Evolutionary conservation across 2,113 vertebrate genomes (phyloP), one percentile per base, ranked within the genome.

Genomic region (Lanius ludovicianus): DNA sequence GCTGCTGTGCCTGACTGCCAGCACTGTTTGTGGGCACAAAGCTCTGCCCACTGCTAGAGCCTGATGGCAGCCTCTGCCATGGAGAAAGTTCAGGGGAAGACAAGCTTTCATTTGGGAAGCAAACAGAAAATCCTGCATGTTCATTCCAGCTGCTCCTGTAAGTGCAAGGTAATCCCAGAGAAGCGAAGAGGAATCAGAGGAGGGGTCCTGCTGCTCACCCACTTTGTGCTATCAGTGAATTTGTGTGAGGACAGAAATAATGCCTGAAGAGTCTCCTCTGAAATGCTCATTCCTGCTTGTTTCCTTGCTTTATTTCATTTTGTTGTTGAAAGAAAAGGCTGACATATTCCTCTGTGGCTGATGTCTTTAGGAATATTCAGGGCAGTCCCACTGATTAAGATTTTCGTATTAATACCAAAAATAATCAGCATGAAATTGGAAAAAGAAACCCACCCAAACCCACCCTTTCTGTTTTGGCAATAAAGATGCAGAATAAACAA

Each of bases 391-490:
- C 76, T 94, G 75, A 83, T 96, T 47, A 56, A 69, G 76, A 87
- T 86, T 96, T 90, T 96, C 37, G 6, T 80, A 73, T 94, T 84
- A 86, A 85, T 93, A 73, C 73, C 47, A 49, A 74, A 93, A 76
- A 46, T 91, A 85, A 95, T 93, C 84, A 82, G 49, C 65, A 22
- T 75, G 57, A 89, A 94, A 93, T 71, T 87, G 41, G 27, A 69
- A 31, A 44, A 82, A 84, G n/a, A 23, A 74, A 56, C n/a, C 49
- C 76, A 53, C 23, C 17, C 74, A 23, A 74, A 56, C n/a, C 49
- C 76, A 53, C 23, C 17, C 74, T 31, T 35, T n/a, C 69, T 87
- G 21, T 33, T 90, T 79, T 69, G 56, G 53, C 70, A 71, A 24
- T 31, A 22, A 84, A 77, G 95, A 93, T 44, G 44, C 42, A 84